A percentile compares a stretch with the other conserved stretches of the same genome.
phyloP scores from a whole-genome alignment of 2,888 invertebrate species.

The Capitulum mitella region DNA sequence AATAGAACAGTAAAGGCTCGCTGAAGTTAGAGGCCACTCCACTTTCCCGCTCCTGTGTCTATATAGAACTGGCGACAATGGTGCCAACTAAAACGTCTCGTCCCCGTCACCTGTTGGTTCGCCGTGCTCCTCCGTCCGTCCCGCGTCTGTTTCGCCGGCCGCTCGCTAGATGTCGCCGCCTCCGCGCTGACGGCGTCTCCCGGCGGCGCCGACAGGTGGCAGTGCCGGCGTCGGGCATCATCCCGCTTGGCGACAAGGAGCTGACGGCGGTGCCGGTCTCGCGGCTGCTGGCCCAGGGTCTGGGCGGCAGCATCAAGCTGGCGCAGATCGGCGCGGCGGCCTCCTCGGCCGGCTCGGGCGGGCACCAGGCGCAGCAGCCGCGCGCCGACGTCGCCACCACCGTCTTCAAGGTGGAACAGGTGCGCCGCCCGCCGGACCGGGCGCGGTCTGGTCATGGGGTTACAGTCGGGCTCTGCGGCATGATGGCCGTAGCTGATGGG shows the following conservation, averaged over 20 bases:
- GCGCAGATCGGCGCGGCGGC: not conserved
- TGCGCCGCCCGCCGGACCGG: not conserved
- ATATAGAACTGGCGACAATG: no score
- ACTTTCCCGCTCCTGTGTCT: no score
- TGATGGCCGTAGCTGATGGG: no score
- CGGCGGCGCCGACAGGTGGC: not conserved
- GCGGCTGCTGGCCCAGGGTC: constrained; percentile 14
- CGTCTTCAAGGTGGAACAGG: not conserved
- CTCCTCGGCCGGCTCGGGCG: not conserved
- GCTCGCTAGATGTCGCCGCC: no score
- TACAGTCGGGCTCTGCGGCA: no score
- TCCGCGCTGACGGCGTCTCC: not conserved
- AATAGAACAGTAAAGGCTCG: no score
- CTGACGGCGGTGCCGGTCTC: constrained; percentile 20
- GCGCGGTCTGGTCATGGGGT: no score
- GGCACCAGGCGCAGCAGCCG: not conserved
- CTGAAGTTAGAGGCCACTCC: no score
- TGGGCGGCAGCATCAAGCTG: not conserved
- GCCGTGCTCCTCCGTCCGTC: no score
- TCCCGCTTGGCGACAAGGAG: constrained; percentile 16
- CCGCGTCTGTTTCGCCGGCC: no score
- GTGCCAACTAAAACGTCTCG: no score
- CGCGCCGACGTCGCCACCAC: not conserved
- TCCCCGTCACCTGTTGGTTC: no score
- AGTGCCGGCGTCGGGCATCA: constrained; percentile 21